phyloP scores from a whole-genome alignment of 2,113 vertebrate genomes.

The Nothocercus nigrocapillus region DNA sequence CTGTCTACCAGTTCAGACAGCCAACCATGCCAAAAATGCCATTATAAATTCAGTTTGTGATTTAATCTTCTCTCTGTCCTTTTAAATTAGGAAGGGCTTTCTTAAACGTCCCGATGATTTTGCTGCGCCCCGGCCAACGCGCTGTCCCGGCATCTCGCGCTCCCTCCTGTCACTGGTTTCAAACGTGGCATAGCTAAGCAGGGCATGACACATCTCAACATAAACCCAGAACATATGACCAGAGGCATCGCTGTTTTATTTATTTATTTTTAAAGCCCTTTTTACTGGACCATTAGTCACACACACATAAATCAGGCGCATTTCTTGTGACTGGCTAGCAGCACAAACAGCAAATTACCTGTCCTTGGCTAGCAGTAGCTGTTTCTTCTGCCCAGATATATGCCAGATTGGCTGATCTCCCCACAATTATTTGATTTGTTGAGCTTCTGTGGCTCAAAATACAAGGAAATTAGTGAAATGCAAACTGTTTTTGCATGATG shows the following conservation, averaged over 20 bases:
- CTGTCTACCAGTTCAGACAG: neutral
- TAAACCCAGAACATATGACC: neutral
- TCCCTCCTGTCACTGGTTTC: neutral
- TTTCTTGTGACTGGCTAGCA: neutral
- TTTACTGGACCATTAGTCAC: neutral
- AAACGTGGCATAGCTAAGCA: neutral
- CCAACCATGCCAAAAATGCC: neutral
- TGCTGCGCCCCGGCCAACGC: rapidly evolving
- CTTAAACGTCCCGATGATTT: neutral
- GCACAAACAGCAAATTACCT: neutral
- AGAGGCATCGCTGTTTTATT: neutral
- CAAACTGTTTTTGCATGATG: neutral
- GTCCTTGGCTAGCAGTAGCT: neutral
- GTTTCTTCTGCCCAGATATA: neutral
- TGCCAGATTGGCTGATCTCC: neutral
- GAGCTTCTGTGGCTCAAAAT: conserved; percentile 21
- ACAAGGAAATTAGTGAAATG: neutral
- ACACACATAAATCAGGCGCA: rapidly evolving
- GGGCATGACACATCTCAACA: neutral
- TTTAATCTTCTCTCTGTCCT: neutral
- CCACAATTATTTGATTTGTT: neutral
- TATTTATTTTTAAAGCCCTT: neutral
- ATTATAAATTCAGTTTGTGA: neutral
- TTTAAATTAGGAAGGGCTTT: neutral
- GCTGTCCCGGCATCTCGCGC: rapidly evolving